phyloP scores from a whole-genome alignment of 2,888 invertebrate species.

The Hydropsyche betteni region DNA sequence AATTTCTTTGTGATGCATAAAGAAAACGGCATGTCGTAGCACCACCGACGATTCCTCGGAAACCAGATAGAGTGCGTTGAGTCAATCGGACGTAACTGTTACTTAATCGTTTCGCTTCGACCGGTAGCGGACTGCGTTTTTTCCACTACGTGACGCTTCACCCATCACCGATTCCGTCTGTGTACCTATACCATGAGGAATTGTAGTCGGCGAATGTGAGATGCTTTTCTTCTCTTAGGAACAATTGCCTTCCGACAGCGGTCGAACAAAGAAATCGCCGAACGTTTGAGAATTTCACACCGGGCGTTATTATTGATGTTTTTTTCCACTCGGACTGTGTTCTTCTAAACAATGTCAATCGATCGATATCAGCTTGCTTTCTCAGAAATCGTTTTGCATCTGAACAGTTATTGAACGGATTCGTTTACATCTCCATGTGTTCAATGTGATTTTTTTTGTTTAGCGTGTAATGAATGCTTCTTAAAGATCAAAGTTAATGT shows the following conservation, averaged over 20 bases:
- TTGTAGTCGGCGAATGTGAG: slow-evolving; percentile 2
- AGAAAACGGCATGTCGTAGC: not conserved
- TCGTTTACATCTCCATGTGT: too few relatives aligned
- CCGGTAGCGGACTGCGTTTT: slow-evolving; percentile 31
- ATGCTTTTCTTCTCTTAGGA: not conserved
- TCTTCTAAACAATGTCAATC: too few relatives aligned
- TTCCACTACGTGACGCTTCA: slow-evolving; percentile 40
- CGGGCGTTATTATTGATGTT: too few relatives aligned
- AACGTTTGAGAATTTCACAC: slow-evolving; percentile 26
- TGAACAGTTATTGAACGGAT: too few relatives aligned
- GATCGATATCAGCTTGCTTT: too few relatives aligned
- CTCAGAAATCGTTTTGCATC: too few relatives aligned
- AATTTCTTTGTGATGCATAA: slow-evolving; percentile 14
- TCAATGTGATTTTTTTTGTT: too few relatives aligned
- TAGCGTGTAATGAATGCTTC: not conserved
- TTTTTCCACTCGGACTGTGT: too few relatives aligned
- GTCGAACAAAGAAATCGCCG: slow-evolving; percentile 30
- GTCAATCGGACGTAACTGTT: slow-evolving; percentile 29
- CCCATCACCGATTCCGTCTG: slow-evolving; percentile 29
- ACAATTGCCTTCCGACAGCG: slow-evolving; percentile 11
- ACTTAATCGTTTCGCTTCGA: slow-evolving; percentile 33
- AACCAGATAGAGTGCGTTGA: slow-evolving; percentile 16
- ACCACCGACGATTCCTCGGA: not conserved
- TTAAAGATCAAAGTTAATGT: slow-evolving; percentile 30
- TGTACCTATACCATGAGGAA: not conserved